These are phyloP conservation scores for Poeciliopsis turrubarensis DNA, from an alignment of 2,113 vertebrate genomes.

Conservation along the genomic window DNA sequence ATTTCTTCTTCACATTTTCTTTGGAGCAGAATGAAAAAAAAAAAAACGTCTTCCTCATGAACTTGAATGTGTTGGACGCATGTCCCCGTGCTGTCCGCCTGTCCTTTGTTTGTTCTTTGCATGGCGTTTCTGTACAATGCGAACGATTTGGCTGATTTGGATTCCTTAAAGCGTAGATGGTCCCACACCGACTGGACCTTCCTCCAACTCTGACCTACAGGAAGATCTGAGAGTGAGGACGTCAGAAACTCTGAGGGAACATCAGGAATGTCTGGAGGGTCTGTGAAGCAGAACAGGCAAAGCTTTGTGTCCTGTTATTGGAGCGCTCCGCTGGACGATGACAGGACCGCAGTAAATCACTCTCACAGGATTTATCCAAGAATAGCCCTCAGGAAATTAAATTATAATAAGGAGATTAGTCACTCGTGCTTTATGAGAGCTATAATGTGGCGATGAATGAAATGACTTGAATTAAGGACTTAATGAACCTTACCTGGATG, in stretches of 20 bases:
- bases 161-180: neutral
- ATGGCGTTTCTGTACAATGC: no score
- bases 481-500: neutral
- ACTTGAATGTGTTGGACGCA: neutral
- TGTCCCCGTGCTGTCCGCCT: no score
- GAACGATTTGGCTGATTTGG: no score
- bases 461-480: conserved; percentile 17
- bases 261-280: conserved; percentile 29
- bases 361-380: conserved; percentile 19
- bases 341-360: conserved; percentile 26
- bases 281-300: conserved; percentile 18
- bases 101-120: no score
- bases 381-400: conserved; percentile 29
- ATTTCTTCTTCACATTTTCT: no score
- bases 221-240: conserved; percentile 4
- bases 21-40: no score
- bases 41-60: neutral
- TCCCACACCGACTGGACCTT: neutral
- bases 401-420: conserved; percentile 20
- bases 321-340: conserved; percentile 9
- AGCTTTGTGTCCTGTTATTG: conserved; percentile 23
- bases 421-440: conserved; percentile 18
- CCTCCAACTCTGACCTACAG: neutral
- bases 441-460: conserved; percentile 36
- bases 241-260: conserved; percentile 21